phyloP scores from a whole-genome alignment of 2,113 vertebrate genomes.

The Thinocorus orbignyianus region DNA sequence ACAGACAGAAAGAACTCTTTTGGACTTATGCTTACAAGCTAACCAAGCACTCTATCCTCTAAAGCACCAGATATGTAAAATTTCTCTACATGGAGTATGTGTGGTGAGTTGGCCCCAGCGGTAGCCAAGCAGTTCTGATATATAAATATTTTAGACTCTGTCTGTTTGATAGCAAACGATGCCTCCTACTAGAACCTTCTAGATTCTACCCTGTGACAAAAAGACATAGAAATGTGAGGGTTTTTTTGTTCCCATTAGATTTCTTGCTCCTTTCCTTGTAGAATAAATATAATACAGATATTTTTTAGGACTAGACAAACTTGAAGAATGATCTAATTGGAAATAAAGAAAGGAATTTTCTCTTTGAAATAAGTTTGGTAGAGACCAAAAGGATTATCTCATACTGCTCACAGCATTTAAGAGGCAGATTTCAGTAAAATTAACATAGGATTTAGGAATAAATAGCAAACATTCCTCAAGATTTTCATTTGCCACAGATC shows the following conservation, averaged over 20 bases:
- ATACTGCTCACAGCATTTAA: not conserved
- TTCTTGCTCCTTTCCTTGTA: not conserved
- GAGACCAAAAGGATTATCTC: not conserved
- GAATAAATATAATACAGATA: not conserved
- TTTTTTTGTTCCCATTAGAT: not conserved
- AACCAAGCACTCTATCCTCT: not conserved
- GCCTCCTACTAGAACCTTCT: not conserved
- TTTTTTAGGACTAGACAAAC: not conserved
- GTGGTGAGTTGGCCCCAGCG: not conserved
- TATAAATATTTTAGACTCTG: not conserved
- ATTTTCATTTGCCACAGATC: not conserved
- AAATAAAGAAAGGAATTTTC: not conserved
- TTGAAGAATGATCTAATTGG: not conserved
- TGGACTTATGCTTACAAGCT: not conserved
- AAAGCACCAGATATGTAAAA: not conserved
- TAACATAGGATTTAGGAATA: not conserved
- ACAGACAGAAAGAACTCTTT: not conserved
- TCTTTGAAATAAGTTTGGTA: not conserved
- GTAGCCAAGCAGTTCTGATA: not conserved
- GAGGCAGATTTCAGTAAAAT: not conserved
- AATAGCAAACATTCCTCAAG: not conserved
- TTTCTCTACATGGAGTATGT: not conserved
- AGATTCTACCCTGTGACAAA: not conserved
- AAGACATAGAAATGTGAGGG: not conserved
- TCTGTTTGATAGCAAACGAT: not conserved